Base-by-base conservation (phyloP, 2,888 invertebrate species). In the Zaprionus obscuricornis region DNA sequence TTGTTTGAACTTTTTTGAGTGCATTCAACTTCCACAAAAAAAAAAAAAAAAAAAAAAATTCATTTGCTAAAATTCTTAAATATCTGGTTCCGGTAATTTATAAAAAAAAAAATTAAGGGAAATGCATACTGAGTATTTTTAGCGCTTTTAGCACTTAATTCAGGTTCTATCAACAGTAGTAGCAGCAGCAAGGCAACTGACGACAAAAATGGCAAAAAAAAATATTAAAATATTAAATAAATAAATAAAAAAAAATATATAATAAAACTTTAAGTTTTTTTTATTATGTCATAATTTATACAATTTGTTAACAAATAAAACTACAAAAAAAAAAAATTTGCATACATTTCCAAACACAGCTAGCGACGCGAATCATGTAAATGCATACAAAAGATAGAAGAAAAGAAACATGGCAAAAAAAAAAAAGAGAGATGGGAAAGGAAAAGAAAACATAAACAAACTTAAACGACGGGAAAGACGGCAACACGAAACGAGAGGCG, bases 281-380 rank as follows among this genome's bases (percentile, higher is more conserved):
- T 67, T 64, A 57, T 81, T 81, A 77, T 77, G 71, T 74, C 67
- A 78, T 66, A 77, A 77, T 65, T 58, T 63, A 81, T 63, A 42
- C 67, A 65, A 64, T 84, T 76, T 66, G 63, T 56, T 52, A 76
- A 76, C 77, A 65, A 64, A 77, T 64, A 72, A 76, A 49, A 60
- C 22, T 14, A 6, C 3, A 7, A 16, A 51, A 51, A 73, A 6
- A 3, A 7, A 16, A 51, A 51, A 73, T 83, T 84, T 75, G 52
- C 69, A 78, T 82, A 65, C 27, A 34, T 67, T 59, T 54, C 52
- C 57, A 66, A 66, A 40, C 37, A 39, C 22, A 22, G 7, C 4
- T 7, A 22, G 10, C 2, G 8, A 36, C 10, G 27, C 31, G 24
- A 31, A 18, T 40, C n/a, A 37, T 31, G 39, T 33, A 24, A 20